Conservation (phyloP, 2,113 vertebrate genomes). For the Glaucomys volans region DNA sequence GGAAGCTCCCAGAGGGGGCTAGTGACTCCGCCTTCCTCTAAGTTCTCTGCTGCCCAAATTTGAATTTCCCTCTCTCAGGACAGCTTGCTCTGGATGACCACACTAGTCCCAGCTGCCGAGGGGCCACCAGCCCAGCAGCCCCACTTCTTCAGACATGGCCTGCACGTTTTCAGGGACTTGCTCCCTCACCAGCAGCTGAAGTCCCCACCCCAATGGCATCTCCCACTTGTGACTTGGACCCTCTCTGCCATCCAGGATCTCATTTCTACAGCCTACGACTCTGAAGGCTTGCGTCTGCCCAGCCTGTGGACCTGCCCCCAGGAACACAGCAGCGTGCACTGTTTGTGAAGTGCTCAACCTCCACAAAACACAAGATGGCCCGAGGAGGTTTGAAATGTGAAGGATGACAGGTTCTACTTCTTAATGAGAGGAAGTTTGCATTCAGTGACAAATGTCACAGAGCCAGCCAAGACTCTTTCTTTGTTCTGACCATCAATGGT, state of each 20-base stretch:
- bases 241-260: background rate
- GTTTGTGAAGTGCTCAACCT: background rate
- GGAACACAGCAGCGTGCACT: background rate
- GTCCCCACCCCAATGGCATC: rapidly evolving
- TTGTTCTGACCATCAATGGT: background rate
- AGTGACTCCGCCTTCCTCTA: background rate
- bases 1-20: background rate
- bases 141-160: no score
- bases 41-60: background rate
- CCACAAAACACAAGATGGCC: background rate
- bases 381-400: background rate
- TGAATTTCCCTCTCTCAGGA: background rate
- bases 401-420: background rate
- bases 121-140: background rate
- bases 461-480: background rate
- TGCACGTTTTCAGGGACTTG: background rate
- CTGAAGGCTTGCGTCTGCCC: background rate
- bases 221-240: background rate
- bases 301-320: background rate
- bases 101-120: background rate
- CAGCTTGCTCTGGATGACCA: background rate
- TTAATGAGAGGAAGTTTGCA: background rate
- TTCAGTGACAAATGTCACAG: background rate
- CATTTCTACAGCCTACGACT: background rate
- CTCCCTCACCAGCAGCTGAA: background rate